Base-by-base conservation (phyloP, 64 coral and sea anemone genomes). In the Montipora efflorescens region DNA sequence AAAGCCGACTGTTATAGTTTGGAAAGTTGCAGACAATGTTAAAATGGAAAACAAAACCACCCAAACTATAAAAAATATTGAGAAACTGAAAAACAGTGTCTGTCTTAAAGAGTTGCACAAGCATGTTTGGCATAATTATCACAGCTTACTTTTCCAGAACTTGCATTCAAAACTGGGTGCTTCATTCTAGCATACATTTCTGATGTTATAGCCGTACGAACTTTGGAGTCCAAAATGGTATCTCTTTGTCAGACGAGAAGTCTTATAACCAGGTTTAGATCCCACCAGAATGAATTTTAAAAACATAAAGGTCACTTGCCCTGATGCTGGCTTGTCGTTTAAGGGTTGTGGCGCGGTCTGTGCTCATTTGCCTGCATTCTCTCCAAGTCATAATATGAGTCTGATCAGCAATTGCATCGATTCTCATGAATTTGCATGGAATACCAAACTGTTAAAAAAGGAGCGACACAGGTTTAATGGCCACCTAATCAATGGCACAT, bases 331-430 rank as follows among this genome's bases (percentile, higher is more conserved):
- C 82, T 69, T 95, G 93, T 8, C 96, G 81, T 78, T 95, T 97
- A 25, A 97, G 79, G 72, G 21, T 57, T 15, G 36, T 59, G n/a
- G 72, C 53, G 75, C 95, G 61, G 55, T 87, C 83, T 74, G 91
- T 75, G 87, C 95, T 97, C 58, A 94, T 90, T 21, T 47, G 50
- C 68, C 96, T 64, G 85, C 90, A 90, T 7, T 95, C 74, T 87
- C 85, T 94, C 96, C 96, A 97, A 70, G 96, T 97, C 89, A 92
- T 89, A 75, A 97, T 87, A 84, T 97, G 92, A 89, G 93, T 86
- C 48, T 90, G 44, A 51, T 94, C 87, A 74, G 92, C 93, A 86
- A 86, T 72, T 86, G 64, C 82, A 92, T 95, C 96, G 74, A 97
- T 95, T 95, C 84, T 92, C 96, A 97, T 97, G 88, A 88, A 97